Evolutionary conservation across 2,113 vertebrate species (phyloP).

Genomic region (Euleptes europaea): DNA sequence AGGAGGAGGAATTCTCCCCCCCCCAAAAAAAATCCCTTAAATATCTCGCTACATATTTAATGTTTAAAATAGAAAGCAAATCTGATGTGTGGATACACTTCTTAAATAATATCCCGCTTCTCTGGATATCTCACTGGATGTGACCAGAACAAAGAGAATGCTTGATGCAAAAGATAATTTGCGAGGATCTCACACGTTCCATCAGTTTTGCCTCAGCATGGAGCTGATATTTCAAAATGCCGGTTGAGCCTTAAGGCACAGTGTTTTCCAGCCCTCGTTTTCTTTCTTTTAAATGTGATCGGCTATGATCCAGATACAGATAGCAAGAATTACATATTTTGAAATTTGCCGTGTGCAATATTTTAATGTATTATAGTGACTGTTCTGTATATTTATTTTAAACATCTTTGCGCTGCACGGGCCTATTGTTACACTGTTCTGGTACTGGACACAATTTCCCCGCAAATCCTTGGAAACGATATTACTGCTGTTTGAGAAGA

Average conservation of each 20-base stretch:
- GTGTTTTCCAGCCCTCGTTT: constrained; percentile 48
- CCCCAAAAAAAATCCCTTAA: constrained; percentile 5
- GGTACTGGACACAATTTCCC: constrained; percentile 36
- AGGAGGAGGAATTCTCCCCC: constrained; percentile 48
- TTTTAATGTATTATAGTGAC: constrained; percentile 65
- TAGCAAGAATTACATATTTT: constrained; percentile 40
- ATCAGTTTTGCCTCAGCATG: constrained; percentile 27
- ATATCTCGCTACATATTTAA: constrained; percentile 51
- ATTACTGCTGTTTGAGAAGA: constrained; percentile 19
- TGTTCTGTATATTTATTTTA: constrained; percentile 55
- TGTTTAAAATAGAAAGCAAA: constrained; percentile 51
- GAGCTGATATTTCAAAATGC: constrained; percentile 49
- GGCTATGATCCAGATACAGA: constrained; percentile 41
- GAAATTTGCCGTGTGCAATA: constrained; percentile 67
- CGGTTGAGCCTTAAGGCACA: constrained; percentile 3
- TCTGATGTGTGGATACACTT: constrained; percentile 57
- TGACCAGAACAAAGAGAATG: constrained; percentile 28
- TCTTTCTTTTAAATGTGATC: constrained; percentile 33
- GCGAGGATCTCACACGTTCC: constrained; percentile 25
- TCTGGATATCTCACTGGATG: constrained; percentile 39
- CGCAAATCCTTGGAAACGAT: constrained; percentile 20
- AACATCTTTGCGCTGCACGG: constrained; percentile 33
- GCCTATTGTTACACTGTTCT: constrained; percentile 23
- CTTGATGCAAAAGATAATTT: constrained; percentile 44
- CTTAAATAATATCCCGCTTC: constrained; percentile 34